A percentile compares a stretch with the other conserved stretches of the same genome.
phyloP scores from a whole-genome alignment of 92 coral and sea anemone species.

The Heteractis magnifica region DNA sequence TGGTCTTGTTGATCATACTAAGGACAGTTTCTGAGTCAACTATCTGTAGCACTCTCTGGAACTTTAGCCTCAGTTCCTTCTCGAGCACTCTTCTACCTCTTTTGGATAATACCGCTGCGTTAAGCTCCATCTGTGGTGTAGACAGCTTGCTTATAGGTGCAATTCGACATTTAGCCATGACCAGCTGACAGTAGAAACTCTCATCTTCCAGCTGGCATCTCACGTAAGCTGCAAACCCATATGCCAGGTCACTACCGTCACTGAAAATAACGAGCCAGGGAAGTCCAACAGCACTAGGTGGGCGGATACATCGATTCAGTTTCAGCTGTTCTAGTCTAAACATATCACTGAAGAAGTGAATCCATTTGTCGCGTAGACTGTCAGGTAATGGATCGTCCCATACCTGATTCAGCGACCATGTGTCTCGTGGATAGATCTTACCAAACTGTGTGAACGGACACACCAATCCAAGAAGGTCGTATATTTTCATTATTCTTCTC shows the following conservation, averaged over 20 bases:
- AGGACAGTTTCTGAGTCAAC: conserved; percentile 40
- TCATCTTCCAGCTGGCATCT: conserved; percentile 37
- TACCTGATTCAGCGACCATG: too few species aligned
- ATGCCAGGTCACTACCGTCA: conserved; percentile 52
- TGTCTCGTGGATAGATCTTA: too few species aligned
- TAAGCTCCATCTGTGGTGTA: conserved; percentile 55
- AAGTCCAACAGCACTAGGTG: conserved; percentile 30
- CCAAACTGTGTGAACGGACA: too few species aligned
- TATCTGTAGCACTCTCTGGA: conserved; percentile 47
- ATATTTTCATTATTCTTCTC: too few species aligned
- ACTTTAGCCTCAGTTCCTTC: conserved; percentile 49
- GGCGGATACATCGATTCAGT: conserved; percentile 36
- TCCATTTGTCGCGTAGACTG: conserved; percentile 38
- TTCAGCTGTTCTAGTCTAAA: not conserved
- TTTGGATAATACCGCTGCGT: conserved; percentile 56
- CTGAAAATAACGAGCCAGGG: conserved; percentile 43
- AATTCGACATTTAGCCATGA: conserved; percentile 55
- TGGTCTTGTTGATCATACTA: conserved; percentile 42
- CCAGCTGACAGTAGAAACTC: conserved; percentile 41
- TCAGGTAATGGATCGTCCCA: too few species aligned
- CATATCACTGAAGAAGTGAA: conserved; percentile 23
- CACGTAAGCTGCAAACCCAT: conserved; percentile 29
- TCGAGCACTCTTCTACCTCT: conserved; percentile 55
- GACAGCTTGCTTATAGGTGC: conserved; percentile 52
- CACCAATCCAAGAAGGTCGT: too few species aligned